Conservation (phyloP, 2,797 vertebrate species). For the Channa striata region DNA sequence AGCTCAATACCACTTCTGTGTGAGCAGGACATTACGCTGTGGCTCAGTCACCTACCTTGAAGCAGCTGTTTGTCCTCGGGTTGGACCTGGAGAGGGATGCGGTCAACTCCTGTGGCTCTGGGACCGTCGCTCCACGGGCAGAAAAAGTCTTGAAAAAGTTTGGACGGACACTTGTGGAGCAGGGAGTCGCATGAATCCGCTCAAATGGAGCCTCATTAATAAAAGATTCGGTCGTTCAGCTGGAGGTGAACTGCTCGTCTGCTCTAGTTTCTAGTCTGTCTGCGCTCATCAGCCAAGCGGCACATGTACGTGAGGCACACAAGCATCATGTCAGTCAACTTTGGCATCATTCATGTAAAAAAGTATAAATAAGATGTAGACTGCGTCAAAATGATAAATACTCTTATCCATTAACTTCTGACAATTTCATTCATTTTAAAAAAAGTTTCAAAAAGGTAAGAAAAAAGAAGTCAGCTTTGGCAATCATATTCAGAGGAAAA, state of each 20-base stretch:
- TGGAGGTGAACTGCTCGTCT: conserved; percentile 34
- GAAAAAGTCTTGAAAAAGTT: conserved; percentile 71
- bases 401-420: conserved; percentile 60
- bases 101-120: conserved; percentile 75
- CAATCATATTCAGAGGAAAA: conserved; percentile 34
- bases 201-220: conserved; percentile 57
- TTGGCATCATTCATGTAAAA: conserved; percentile 63
- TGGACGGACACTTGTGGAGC: conserved; percentile 60
- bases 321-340: conserved; percentile 66
- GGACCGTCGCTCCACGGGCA: conserved; percentile 63
- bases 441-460: conserved; percentile 27
- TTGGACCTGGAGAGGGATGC: conserved; percentile 75
- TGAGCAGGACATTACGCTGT: background rate
- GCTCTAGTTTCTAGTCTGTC: conserved; percentile 46
- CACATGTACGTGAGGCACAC: conserved; percentile 52
- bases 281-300: conserved; percentile 34
- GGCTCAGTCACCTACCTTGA: conserved; percentile 80
- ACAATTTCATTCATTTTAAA: conserved; percentile 56
- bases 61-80: conserved; percentile 72
- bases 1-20: background rate
- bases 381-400: conserved; percentile 56
- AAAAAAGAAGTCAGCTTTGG: conserved; percentile 50
- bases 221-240: conserved; percentile 35
- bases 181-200: conserved; percentile 78
- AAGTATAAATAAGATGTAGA: conserved; percentile 58